phyloP scores from a whole-genome alignment of 2,113 vertebrate species.

The Microtus oregoni region DNA sequence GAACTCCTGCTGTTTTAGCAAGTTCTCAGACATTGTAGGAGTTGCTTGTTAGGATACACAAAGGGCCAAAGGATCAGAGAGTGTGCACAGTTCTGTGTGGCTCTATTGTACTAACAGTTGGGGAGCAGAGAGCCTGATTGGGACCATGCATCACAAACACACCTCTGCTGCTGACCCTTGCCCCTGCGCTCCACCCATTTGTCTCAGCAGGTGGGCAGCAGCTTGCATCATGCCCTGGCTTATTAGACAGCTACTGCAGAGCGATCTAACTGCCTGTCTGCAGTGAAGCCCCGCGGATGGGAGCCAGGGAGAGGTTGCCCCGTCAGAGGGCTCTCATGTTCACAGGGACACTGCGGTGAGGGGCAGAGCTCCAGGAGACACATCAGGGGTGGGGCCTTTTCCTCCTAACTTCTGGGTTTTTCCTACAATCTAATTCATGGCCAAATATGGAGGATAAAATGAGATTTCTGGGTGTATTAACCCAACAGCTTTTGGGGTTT shows the following conservation, averaged over 20 bases:
- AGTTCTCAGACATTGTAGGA: background rate
- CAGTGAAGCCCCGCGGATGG: background rate
- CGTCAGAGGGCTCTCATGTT: background rate
- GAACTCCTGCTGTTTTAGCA: background rate
- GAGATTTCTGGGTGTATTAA: background rate
- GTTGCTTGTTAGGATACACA: background rate
- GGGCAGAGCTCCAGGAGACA: rapidly evolving
- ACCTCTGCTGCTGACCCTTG: rapidly evolving
- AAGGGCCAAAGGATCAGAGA: background rate
- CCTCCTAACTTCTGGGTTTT: background rate
- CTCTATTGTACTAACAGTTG: background rate
- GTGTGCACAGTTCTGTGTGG: background rate
- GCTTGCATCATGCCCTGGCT: background rate
- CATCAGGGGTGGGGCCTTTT: background rate
- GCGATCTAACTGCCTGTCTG: conserved; percentile 64
- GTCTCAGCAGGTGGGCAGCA: background rate
- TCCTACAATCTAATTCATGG: background rate
- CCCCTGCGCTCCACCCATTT: background rate
- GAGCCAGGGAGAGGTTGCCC: background rate
- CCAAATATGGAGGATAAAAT: rapidly evolving
- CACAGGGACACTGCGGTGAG: rapidly evolving
- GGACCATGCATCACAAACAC: background rate
- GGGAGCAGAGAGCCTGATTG: background rate
- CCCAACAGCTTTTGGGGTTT: background rate
- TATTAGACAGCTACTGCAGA: conserved; percentile 51